Base-by-base conservation (phyloP, 2,888 invertebrate species). In the Cosmia pyralina region DNA sequence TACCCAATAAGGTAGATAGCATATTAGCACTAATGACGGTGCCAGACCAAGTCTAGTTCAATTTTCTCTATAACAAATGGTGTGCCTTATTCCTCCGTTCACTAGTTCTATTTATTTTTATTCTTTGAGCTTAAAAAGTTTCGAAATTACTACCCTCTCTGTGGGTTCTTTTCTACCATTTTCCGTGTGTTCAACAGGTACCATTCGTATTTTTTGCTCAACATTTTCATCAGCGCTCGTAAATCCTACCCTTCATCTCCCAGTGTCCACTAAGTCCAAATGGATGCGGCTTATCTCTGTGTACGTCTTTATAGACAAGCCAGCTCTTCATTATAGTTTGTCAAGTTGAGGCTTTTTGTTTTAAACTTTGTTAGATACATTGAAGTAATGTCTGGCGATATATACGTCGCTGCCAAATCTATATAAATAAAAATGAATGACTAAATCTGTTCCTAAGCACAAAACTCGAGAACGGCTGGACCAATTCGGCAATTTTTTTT, bases 71-170 rank as follows among this genome's bases (percentile, higher is more conserved):
- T 67, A 72, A 73, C 64, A 79, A 77, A 85, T 76, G 62, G 69
- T 77, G 72, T 64, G 19, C 64, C 53, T 55, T 71, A 67, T 55
- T 74, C 68, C 66, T 84, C 67, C 72, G 86, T 86, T 83, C 84
- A 79, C 85, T 86, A 85, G 81, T 82, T 88, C 85, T 85, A 88
- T 91, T 90, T 88, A 82, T 71, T 77, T 67, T 70, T 77, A 67
- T 72, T 78, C 57, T 90, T 86, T 85, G 85, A 84, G 78, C 79
- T 82, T 82, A 84, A 84, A 85, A 88, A 89, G 86, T 90, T 91
- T 85, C 79, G 87, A 90, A 90, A 91, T 92, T 91, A 90, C 87
- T 77, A 83, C 86, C 71, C 78, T 77, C 73, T 80, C 82, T 84
- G 85, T 85, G 69, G 75, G 80, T 68, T 63, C 22, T 62, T 77